These are phyloP conservation scores for Rotaria socialis DNA, from an alignment of 2,888 invertebrate genomes.

Conservation along the genomic window DNA sequence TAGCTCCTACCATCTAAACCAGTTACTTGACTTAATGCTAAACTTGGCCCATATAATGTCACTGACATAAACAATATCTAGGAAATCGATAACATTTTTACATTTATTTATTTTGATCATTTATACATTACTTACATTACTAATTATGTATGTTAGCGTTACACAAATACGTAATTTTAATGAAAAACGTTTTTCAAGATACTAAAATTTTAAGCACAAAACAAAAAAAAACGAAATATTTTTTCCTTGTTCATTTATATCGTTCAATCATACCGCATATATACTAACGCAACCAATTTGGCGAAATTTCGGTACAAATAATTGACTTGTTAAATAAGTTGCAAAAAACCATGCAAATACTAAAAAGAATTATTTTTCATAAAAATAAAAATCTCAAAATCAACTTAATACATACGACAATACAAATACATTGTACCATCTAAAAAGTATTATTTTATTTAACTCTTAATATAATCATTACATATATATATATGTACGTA, in stretches of 20 bases:
- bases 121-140: conserved; percentile 73
- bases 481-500: no score
- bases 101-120: conserved; percentile 47
- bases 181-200: conserved; percentile 81
- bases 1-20: conserved; percentile 47
- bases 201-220: conserved; percentile 63
- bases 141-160: conserved; percentile 77
- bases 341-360: background rate
- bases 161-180: conserved; percentile 71
- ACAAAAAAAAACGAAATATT: background rate
- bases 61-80: conserved; percentile 66
- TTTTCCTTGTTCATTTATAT: background rate
- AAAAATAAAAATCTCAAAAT: no score
- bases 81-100: conserved; percentile 47
- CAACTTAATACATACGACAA: background rate
- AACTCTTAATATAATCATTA: no score
- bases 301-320: conserved; percentile 54
- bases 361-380: background rate
- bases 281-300: conserved; percentile 52
- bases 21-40: conserved; percentile 69
- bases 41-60: conserved; percentile 79
- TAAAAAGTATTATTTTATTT: no score
- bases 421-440: conserved; percentile 39
- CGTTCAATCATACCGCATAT: conserved; percentile 53
- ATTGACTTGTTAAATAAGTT: conserved; percentile 62